Percentiles rank a stretch among this genome's conserved stretches.
phyloP scores from a whole-genome alignment of 35 echinoderm and acorn worm species.

The Apostichopus californicus region DNA sequence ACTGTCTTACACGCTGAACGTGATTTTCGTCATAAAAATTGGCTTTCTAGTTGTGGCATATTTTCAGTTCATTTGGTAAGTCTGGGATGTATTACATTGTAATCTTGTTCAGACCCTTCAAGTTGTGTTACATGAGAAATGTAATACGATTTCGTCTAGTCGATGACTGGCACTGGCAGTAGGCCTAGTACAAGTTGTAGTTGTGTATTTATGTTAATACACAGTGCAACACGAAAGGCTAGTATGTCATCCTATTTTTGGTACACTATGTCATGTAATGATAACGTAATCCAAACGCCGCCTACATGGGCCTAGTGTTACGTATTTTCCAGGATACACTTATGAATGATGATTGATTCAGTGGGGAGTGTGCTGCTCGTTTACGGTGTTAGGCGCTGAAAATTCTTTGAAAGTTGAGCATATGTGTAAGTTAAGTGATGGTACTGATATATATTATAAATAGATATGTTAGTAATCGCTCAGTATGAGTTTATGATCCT shows the following conservation, averaged over 20 bases:
- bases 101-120: not conserved
- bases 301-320: slow-evolving; percentile 2
- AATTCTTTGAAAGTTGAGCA: no score
- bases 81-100: not conserved
- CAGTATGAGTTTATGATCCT: no score
- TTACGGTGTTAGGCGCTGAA: no score
- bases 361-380: no score
- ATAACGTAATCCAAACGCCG: slow-evolving; percentile 1
- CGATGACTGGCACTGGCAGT: not conserved
- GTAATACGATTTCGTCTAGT: not conserved
- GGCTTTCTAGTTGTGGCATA: not conserved
- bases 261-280: slow-evolving; percentile 1
- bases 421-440: no score
- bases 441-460: no score
- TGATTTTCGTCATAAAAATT: not conserved
- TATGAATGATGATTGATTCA: no score
- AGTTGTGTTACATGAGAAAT: not conserved
- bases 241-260: not conserved
- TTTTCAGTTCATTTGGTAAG: not conserved
- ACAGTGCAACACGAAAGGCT: not conserved
- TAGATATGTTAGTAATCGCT: no score
- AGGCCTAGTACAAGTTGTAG: no score
- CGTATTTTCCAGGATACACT: no score
- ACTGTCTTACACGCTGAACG: not conserved
- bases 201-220: not conserved